A percentile compares a stretch with the other conserved stretches of the same genome.
Evolutionary conservation across 2,113 vertebrate species (phyloP).

Genomic region (Dromiciops gliroides): DNA sequence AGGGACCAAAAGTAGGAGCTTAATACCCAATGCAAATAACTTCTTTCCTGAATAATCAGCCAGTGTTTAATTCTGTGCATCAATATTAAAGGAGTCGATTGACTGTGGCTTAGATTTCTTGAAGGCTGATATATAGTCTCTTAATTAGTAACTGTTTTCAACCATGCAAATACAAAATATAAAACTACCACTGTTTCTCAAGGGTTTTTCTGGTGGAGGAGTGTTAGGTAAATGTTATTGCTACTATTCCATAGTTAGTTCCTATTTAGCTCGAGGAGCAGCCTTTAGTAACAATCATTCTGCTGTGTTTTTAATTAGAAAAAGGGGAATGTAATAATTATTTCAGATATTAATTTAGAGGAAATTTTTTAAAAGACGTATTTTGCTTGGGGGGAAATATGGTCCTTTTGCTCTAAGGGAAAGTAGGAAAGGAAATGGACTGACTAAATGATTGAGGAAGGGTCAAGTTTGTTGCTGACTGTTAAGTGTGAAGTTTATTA

Average conservation of each 20-base stretch:
- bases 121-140: background rate
- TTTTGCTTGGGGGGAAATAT: background rate
- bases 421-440: conserved; percentile 18
- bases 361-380: background rate
- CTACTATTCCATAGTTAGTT: background rate
- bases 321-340: background rate
- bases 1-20: background rate
- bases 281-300: background rate
- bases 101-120: background rate
- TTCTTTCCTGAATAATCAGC: background rate
- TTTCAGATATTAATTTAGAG: conserved; percentile 10
- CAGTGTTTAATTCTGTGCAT: background rate
- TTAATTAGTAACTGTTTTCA: background rate
- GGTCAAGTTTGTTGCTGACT: background rate
- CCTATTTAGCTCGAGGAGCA: background rate
- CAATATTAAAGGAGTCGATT: background rate
- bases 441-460: background rate
- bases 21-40: background rate
- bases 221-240: conserved; percentile 11
- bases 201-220: background rate
- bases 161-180: background rate
- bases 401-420: background rate
- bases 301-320: conserved; percentile 11
- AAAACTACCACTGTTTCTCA: background rate
- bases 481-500: conserved; percentile 31